Percentiles rank a stretch among this genome's conserved stretches.
These are phyloP conservation scores for Xyrichtys novacula DNA, from an alignment of 2,797 vertebrate genomes.

Conservation along the genomic window DNA sequence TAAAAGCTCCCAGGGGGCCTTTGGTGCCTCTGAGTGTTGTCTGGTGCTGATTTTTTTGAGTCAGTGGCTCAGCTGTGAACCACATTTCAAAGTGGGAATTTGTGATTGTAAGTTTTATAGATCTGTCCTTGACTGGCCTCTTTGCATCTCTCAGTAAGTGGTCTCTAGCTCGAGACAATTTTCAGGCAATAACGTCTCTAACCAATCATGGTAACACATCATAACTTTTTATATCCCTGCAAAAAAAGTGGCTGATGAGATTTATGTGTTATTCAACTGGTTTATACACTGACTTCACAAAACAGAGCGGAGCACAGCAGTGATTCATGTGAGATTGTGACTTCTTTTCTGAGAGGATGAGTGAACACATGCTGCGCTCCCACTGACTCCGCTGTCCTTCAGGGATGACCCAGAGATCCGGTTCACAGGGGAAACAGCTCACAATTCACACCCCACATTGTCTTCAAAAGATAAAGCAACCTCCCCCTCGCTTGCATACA, in stretches of 20 bases:
- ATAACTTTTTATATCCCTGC: background rate
- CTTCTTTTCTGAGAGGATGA: slow-evolving; percentile 12
- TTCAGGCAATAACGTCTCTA: background rate
- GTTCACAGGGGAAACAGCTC: slow-evolving; percentile 44
- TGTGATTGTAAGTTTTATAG: background rate
- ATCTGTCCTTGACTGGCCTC: background rate
- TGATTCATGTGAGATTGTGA: slow-evolving; percentile 16
- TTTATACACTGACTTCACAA: background rate
- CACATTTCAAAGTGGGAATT: slow-evolving; percentile 9
- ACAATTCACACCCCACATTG: slow-evolving; percentile 16
- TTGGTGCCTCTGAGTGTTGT: slow-evolving; percentile 5
- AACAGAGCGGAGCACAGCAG: slow-evolving; percentile 5
- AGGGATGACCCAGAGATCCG: slow-evolving; percentile 27
- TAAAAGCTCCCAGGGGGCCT: slow-evolving; percentile 10
- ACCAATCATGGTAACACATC: background rate
- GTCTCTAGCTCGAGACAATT: slow-evolving; percentile 1
- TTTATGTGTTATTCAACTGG: background rate
- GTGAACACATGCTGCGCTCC: slow-evolving; percentile 1
- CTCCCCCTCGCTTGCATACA: background rate
- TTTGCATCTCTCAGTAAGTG: background rate
- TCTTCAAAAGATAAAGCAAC: background rate
- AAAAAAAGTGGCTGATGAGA: background rate
- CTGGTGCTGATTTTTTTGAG: slow-evolving; percentile 22
- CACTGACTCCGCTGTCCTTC: slow-evolving; percentile 25
- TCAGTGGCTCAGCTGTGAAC: slow-evolving; percentile 22